Evolutionary conservation across 2,113 vertebrate species (phyloP).

Genomic region (Carassius gibelio): DNA sequence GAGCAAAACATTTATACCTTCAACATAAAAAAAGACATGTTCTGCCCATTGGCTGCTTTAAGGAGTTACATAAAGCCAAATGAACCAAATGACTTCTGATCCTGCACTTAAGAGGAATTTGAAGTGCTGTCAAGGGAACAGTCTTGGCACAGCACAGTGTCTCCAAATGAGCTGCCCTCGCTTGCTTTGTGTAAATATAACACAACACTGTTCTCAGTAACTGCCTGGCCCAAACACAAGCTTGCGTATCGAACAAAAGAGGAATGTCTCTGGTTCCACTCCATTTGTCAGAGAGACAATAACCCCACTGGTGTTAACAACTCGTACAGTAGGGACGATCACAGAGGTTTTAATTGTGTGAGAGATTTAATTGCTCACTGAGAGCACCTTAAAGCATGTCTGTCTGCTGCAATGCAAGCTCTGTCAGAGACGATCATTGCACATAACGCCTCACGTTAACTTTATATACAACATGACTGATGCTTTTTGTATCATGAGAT

Average conservation of each 20-base stretch:
- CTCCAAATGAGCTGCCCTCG: constrained; percentile 12
- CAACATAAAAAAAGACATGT: background rate
- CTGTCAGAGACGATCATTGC: background rate
- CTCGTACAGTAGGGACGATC: constrained; percentile 85
- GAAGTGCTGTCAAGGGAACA: constrained; percentile 15
- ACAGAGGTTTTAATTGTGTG: constrained; percentile 86
- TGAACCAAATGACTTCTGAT: constrained; percentile 41
- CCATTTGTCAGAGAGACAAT: constrained; percentile 86
- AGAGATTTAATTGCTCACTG: constrained; percentile 83
- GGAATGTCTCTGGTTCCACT: constrained; percentile 79
- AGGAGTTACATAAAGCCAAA: constrained; percentile 29
- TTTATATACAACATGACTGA: background rate
- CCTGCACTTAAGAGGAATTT: background rate
- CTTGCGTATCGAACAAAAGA: constrained; percentile 67
- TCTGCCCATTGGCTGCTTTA: background rate
- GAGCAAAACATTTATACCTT: background rate
- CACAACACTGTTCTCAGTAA: constrained; percentile 53
- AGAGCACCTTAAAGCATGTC: constrained; percentile 52
- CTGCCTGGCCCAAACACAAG: constrained; percentile 51
- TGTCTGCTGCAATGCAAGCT: background rate
- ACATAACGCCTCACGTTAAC: background rate
- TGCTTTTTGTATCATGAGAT: background rate
- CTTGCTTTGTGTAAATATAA: constrained; percentile 47
- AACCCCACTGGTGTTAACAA: constrained; percentile 89
- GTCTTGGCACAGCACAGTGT: background rate